Evolutionary conservation across 2,113 vertebrate species (phyloP).

Genomic region (Chamaetylas fuelleborni): DNA sequence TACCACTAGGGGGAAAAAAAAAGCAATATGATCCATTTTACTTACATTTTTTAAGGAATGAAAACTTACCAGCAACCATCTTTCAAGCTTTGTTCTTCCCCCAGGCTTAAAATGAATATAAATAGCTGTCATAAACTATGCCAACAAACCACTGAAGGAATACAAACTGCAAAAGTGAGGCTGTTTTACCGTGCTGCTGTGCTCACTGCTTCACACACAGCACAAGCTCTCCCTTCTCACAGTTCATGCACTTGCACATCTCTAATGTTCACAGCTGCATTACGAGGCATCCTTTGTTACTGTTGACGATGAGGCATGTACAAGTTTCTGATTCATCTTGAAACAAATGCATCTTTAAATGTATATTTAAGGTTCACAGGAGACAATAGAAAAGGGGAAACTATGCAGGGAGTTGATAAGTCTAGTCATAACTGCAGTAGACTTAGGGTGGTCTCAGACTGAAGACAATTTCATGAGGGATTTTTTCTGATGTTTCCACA

Average conservation of each 20-base stretch:
- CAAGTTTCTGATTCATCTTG: not conserved
- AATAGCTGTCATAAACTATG: slow-evolving; percentile 39
- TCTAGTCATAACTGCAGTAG: not conserved
- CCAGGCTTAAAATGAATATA: slow-evolving; percentile 23
- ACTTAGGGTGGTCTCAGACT: not conserved
- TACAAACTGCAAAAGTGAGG: not conserved
- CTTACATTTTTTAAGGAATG: not conserved
- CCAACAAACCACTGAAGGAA: slow-evolving; percentile 11
- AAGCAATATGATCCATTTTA: not conserved
- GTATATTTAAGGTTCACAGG: not conserved
- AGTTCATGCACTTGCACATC: accelerated
- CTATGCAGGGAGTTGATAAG: not conserved
- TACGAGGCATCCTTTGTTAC: not conserved
- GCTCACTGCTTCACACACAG: not conserved
- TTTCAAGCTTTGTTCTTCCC: slow-evolving; percentile 35
- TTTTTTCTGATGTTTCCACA: not conserved
- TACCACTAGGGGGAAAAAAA: not conserved
- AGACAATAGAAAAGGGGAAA: not conserved
- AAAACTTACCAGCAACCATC: not conserved
- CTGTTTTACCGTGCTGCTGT: not conserved
- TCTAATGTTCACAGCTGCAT: not conserved
- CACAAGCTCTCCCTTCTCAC: not conserved
- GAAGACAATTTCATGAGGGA: not conserved
- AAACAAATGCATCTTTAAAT: not conserved
- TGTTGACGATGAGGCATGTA: not conserved